Percentiles rank a stretch among this genome's conserved stretches.
Conservation (phyloP, 2,888 invertebrate genomes). For the Ectemnius cavifrons region DNA sequence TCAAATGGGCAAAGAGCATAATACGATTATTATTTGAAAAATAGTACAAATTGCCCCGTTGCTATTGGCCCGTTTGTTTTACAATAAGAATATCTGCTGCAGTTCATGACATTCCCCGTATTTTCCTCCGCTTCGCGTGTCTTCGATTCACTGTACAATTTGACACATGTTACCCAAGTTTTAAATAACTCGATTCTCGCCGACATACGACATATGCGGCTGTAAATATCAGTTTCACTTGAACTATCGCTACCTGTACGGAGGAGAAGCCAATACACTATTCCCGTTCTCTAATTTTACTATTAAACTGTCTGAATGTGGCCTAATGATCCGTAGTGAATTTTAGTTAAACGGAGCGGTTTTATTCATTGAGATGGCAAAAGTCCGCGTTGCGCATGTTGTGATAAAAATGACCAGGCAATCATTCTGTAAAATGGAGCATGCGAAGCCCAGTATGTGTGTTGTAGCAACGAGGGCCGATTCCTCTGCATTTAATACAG, state of each 20-base stretch:
- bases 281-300: constrained; percentile 27
- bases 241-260: constrained; percentile 20
- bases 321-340: constrained; percentile 61
- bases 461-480: constrained; percentile 15
- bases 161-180: constrained; percentile 6
- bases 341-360: constrained; percentile 23
- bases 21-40: constrained; percentile 36
- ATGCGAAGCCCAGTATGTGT: constrained; percentile 26
- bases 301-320: constrained; percentile 55
- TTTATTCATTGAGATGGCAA: constrained; percentile 17
- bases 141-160: constrained; percentile 10
- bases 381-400: constrained; percentile 18
- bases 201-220: constrained; percentile 2
- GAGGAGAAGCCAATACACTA: constrained; percentile 15
- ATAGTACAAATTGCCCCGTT: constrained; percentile 49
- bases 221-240: constrained; percentile 4
- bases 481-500: background rate
- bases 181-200: constrained; percentile 15
- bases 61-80: constrained; percentile 29
- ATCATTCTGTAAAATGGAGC: constrained; percentile 30
- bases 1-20: constrained; percentile 24
- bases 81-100: constrained; percentile 19
- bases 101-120: constrained; percentile 20
- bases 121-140: constrained; percentile 16
- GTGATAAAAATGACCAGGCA: constrained; percentile 29